These are phyloP conservation scores for Metaphire vulgaris DNA, from an alignment of 1,140 invertebrate species.

Conservation along the genomic window DNA sequence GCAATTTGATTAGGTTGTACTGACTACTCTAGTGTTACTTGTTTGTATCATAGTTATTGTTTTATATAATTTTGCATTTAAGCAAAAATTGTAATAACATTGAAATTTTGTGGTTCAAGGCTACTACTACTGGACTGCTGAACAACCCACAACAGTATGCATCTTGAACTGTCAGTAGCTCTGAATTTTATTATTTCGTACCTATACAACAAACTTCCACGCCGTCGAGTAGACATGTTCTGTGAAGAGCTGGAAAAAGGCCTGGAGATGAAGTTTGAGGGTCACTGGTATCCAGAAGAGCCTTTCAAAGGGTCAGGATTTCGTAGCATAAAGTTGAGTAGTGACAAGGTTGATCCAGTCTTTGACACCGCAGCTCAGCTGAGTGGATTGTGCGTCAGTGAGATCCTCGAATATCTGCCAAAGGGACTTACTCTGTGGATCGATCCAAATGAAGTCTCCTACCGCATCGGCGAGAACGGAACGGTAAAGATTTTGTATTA, in stretches of 20 bases:
- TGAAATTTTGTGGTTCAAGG: too few relatives aligned
- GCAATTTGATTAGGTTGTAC: too few relatives aligned
- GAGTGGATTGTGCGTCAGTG: constrained; percentile 81
- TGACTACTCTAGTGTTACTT: too few relatives aligned
- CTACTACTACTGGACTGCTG: too few relatives aligned
- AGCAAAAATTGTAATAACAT: too few relatives aligned
- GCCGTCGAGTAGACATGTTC: constrained; percentile 91
- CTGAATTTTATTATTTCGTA: constrained; percentile 97
- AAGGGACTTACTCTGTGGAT: constrained; percentile 91
- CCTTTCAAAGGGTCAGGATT: constrained; percentile 92
- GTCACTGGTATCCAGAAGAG: constrained; percentile 95
- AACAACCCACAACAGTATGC: constrained; percentile 66
- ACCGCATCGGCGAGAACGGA: constrained; percentile 89
- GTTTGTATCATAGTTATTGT: too few relatives aligned
- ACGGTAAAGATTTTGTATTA: constrained; percentile 80
- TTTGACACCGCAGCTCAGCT: constrained; percentile 79
- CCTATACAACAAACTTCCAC: constrained; percentile 93
- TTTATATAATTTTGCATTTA: too few relatives aligned
- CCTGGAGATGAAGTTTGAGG: constrained; percentile 87
- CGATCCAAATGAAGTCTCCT: constrained; percentile 92
- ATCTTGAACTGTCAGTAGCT: constrained; percentile 96
- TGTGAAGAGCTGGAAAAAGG: constrained; percentile 93
- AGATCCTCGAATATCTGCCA: constrained; percentile 88
- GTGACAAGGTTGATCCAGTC: constrained; percentile 86
- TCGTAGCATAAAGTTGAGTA: constrained; percentile 80